Percentiles rank a stretch among this genome's conserved stretches.
phyloP scores from a whole-genome alignment of 2,888 invertebrate genomes.

The Electrophaes corylata region DNA sequence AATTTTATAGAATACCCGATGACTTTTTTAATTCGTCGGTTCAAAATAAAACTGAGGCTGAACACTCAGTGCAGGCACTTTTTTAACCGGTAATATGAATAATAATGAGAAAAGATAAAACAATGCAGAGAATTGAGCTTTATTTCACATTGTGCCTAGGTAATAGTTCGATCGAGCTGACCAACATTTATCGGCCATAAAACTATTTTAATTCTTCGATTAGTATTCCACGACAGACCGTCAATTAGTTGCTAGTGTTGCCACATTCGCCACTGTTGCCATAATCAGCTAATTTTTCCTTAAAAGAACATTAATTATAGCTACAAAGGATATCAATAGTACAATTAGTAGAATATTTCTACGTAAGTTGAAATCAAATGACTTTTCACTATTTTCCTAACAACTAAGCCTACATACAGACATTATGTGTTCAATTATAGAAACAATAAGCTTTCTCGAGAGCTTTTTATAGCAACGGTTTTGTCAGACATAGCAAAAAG shows the following conservation, averaged over 20 bases:
- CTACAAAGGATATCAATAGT: conserved; percentile 7
- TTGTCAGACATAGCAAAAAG: no score
- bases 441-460: no score
- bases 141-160: neutral
- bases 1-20: no score
- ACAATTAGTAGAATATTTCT: neutral
- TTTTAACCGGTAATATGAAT: no score
- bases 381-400: neutral
- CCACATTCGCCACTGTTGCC: conserved; percentile 46
- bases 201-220: conserved; percentile 76
- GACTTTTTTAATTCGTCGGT: no score
- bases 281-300: conserved; percentile 42
- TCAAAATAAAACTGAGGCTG: no score
- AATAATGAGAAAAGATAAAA: no score
- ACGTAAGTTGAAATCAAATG: neutral
- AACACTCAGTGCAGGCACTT: no score
- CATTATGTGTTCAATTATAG: no score
- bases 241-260: conserved; percentile 67
- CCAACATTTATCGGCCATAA: conserved; percentile 70
- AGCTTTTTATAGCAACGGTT: no score
- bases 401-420: no score
- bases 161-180: conserved; percentile 17
- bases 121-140: neutral
- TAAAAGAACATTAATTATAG: conserved; percentile 10
- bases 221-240: conserved; percentile 71